Percentiles rank a stretch among this genome's conserved stretches.
Conservation (phyloP, 35 echinoderm and acorn worm genomes). For the Ptychodera flava region DNA sequence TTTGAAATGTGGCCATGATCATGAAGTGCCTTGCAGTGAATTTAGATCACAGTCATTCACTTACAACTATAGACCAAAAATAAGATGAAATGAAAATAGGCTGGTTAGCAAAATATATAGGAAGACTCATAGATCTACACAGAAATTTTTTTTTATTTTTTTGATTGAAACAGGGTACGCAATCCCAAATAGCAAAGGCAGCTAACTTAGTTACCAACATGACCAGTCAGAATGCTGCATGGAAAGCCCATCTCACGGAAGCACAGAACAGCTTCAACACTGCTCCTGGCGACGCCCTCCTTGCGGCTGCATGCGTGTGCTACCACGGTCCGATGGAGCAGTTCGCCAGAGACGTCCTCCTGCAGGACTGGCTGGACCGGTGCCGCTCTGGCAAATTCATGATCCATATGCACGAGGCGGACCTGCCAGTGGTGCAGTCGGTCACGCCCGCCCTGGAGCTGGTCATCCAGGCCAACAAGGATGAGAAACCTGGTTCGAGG, state of each 20-base stretch:
- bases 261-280: conserved; percentile 55
- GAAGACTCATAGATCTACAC: too few species aligned
- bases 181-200: conserved; percentile 62
- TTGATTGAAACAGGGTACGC: conserved; percentile 62
- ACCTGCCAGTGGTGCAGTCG: background rate
- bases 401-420: background rate
- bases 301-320: conserved; percentile 75
- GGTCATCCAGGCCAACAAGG: background rate
- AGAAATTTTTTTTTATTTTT: too few species aligned
- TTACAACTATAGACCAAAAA: too few species aligned
- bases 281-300: conserved; percentile 76
- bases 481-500: background rate
- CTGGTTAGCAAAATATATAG: too few species aligned
- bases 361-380: conserved; percentile 65
- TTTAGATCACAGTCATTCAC: too few species aligned
- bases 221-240: conserved; percentile 56
- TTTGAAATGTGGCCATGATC: too few species aligned
- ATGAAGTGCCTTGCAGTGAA: too few species aligned
- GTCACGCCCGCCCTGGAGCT: background rate
- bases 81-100: too few species aligned
- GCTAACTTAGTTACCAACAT: conserved; percentile 78
- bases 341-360: conserved; percentile 31
- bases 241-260: conserved; percentile 48
- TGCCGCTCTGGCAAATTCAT: conserved; percentile 54
- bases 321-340: conserved; percentile 86